Evolutionary conservation across 2,113 vertebrate species (phyloP).

Genomic region (Pseudopodoces humilis): DNA sequence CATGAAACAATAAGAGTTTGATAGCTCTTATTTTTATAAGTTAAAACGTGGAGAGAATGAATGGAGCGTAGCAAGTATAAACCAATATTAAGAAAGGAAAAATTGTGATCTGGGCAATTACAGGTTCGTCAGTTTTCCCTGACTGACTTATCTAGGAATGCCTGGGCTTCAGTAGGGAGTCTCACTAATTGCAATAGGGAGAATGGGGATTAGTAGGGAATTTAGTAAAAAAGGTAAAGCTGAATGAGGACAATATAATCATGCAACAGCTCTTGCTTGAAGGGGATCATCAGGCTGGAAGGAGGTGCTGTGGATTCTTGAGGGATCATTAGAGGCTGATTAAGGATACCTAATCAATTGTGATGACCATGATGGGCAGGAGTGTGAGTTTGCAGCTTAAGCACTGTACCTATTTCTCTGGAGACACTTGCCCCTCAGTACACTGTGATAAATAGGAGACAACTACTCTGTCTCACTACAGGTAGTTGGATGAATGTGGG

Average conservation of each 20-base stretch:
- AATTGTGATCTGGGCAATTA: not conserved
- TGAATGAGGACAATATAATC: not conserved
- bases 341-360: constrained; percentile 3
- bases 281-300: not conserved
- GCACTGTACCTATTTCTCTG: not conserved
- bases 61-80: not conserved
- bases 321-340: not conserved
- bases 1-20: not conserved
- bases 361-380: not conserved
- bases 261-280: not conserved
- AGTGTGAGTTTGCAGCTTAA: not conserved
- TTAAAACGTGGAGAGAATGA: not conserved
- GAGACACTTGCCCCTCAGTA: not conserved
- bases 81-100: not conserved
- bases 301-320: not conserved
- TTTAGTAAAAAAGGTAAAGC: not conserved
- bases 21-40: not conserved
- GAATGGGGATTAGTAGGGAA: not conserved
- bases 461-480: not conserved
- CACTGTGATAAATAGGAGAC: not conserved
- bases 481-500: not conserved
- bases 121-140: not conserved
- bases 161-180: not conserved
- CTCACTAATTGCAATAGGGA: not conserved
- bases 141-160: not conserved